Base-by-base conservation (phyloP, 2,113 vertebrate species). In the Pyrgilauda ruficollis region DNA sequence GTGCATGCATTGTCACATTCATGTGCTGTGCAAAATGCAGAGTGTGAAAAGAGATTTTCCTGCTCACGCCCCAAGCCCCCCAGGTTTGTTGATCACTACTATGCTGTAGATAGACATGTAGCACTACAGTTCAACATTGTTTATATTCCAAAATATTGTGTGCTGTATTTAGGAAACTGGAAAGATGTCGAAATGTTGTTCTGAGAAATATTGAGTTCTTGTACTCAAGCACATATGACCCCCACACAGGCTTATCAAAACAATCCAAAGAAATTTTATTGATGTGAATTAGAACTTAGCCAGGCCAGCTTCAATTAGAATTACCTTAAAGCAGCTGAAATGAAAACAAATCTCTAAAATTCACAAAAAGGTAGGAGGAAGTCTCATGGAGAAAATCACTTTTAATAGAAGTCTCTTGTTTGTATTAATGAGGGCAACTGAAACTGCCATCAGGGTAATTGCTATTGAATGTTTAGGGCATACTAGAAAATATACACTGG, bases 51-150 rank as follows among this genome's bases (percentile, higher is more conserved):
- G 7, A 76, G 11, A 43, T 30, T 75, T 39, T 5, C 7, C 0
- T 0, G 4, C 11, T 39, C 30, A 27, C 2, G 3, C 7, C 3
- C 6, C 4, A 27, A 13, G 5, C 10, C 0, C 1, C 0, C 8
- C 3, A 2, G 14, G 75, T 81, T 74, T 69, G 8, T 16, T 87
- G 18, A 31, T 62, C 59, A 8, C 13, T 50, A 2, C 17, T 43
- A 43, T 23, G 26, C 11, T 31, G 11, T 15, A 52, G 8, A 37
- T 30, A 82, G 33, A 52, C 7, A 39, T 0, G 1, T 4, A 44
- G n/a, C 18, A 11, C 14, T 33, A 9, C 17, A 61, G 17, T 59
- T 68, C 46, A 55, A 11, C 3, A 10, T 69, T 4, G 0, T 67
- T 82, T 67, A 23, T 1, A 0, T 31, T 47, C 26, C 9, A 66